Percentiles rank a stretch among this genome's conserved stretches.
These are phyloP conservation scores for Zaprionus obscuricornis DNA, from an alignment of 2,888 invertebrate species.

Conservation along the genomic window DNA sequence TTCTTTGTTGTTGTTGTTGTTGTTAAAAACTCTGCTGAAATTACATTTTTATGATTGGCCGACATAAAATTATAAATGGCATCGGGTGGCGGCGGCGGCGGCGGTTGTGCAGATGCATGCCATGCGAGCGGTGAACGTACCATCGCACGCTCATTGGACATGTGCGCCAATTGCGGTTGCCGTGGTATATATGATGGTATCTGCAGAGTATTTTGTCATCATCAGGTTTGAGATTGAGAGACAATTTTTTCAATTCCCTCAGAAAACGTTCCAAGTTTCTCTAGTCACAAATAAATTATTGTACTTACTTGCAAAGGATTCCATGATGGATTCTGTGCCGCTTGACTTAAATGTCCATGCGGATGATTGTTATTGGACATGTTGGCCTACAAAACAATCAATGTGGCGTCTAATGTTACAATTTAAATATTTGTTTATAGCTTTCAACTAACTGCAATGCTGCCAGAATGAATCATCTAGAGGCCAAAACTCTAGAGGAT, in stretches of 20 bases:
- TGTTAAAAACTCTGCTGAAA: no score
- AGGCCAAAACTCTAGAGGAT: no score
- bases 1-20: no score
- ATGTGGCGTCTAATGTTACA: constrained; percentile 4
- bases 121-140: constrained; percentile 88
- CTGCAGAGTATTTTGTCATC: constrained; percentile 84
- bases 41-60: constrained; percentile 83
- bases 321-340: constrained; percentile 87
- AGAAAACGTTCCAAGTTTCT: no score
- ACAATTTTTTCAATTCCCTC: no score
- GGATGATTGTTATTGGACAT: constrained; percentile 87
- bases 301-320: constrained; percentile 88
- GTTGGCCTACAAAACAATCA: constrained; percentile 11
- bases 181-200: constrained; percentile 88
- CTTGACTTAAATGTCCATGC: constrained; percentile 88
- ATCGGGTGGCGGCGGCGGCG: constrained; percentile 82
- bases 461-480: constrained; percentile 12
- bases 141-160: constrained; percentile 87
- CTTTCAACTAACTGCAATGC: constrained; percentile 24
- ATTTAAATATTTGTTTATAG: no score
- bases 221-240: constrained; percentile 1
- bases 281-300: constrained; percentile 2
- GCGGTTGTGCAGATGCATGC: constrained; percentile 87
- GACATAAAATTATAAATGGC: constrained; percentile 84
- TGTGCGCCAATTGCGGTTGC: constrained; percentile 90